Evolutionary conservation across 2,797 vertebrate species (phyloP), one percentile per base, ranked within the genome.

Genomic region (Schizopygopsis malacanthus): DNA sequence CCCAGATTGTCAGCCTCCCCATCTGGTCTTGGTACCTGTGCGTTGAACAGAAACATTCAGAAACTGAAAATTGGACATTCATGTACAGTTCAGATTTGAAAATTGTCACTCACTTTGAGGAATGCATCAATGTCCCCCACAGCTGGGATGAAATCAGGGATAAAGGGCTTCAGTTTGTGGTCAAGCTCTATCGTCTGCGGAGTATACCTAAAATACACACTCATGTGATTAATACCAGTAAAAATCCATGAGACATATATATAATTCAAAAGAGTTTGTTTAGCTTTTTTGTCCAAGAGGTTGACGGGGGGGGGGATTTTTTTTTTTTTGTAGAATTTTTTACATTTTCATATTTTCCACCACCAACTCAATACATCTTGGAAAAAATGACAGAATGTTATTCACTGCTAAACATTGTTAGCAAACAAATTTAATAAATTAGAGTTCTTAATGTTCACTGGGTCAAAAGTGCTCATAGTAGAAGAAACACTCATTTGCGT

Each of bases 61-160:
- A 37, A 67, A 18, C 15, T 67, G 15, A 37, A 59, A 4, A 37
- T 37, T 7, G 7, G 63, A 67, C 28, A 67, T 15, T 9, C 13
- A 67, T 18, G 63, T 33, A 16, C 6, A 8, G 63, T 67, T 56
- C 2, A 33, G 6, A 47, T 22, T 4, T 33, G 13, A 77, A 22
- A 41, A 16, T 16, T 59, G 28, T 6, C 7, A 69, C 76, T 76
- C 56, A 98, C 98, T 96, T 99, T 99, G n/a, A 99, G 94, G 91
- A 98, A 99, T 0, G 97, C 98, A 16, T 99, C 98, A 0, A 98
- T 99, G 93, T 99, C 98, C 20, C 98, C 98, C 12, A 99, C 98
- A 0, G 97, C 97, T 0, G 98, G 98, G 92, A 99, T 99, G 88
- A 98, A 99, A 90, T 98, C 97, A 4, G 98, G 98, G 87, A 99